Percentiles rank a stretch among this genome's conserved stretches.
phyloP scores from a whole-genome alignment of 2,888 invertebrate genomes.

The Heteromyza rotundicornis region DNA sequence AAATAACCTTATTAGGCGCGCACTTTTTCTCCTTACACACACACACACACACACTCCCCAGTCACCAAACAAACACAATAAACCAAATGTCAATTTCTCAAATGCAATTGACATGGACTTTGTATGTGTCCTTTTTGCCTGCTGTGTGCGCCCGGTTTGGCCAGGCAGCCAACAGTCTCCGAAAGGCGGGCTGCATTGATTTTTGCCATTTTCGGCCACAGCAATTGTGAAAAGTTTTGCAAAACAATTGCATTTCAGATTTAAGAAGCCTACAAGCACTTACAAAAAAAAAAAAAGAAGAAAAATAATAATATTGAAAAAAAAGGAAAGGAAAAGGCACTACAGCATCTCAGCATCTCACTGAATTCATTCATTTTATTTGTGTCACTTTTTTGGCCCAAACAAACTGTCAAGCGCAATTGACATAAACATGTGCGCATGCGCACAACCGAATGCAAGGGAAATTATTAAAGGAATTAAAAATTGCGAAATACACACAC shows the following conservation, averaged over 20 bases:
- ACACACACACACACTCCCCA: too few species aligned
- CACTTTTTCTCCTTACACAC: neutral
- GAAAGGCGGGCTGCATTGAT: neutral
- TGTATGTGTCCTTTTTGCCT: neutral
- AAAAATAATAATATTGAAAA: too few species aligned
- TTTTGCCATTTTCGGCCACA: neutral
- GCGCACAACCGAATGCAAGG: too few species aligned
- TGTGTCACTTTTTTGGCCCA: neutral
- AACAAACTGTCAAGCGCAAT: neutral
- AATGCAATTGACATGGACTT: neutral
- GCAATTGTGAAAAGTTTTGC: too few species aligned
- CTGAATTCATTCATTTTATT: conserved; percentile 1
- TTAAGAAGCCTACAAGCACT: too few species aligned
- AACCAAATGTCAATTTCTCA: neutral
- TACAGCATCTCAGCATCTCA: too few species aligned
- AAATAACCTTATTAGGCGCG: conserved; percentile 4
- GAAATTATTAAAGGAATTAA: too few species aligned
- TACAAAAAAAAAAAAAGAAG: neutral
- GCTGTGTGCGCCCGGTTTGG: too few species aligned
- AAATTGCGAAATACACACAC: too few species aligned
- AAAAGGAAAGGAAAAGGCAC: too few species aligned
- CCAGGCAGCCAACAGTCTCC: too few species aligned
- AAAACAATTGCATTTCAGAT: neutral
- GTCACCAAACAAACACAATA: neutral
- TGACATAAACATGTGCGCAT: conserved; percentile 2